Percentiles rank a stretch among this genome's conserved stretches.
Evolutionary conservation across 2,888 invertebrate genomes (phyloP).

Genomic region (Pristionchus japonicus): DNA sequence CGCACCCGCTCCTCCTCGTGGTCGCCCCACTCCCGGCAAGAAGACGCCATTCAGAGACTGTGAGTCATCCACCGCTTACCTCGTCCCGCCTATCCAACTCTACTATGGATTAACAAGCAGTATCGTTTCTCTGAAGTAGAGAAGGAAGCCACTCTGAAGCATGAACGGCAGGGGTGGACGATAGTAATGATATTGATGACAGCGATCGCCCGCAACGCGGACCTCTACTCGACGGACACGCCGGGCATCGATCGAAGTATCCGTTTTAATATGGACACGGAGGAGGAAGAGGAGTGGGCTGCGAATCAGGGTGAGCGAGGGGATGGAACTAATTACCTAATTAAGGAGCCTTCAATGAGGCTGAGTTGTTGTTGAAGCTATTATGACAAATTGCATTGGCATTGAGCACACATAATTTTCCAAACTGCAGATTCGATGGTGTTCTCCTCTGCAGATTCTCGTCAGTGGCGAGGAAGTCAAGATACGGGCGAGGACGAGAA

Average conservation of each 20-base stretch:
- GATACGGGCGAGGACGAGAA: conserved; percentile 11
- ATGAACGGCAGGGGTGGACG: not conserved
- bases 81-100: too few species aligned
- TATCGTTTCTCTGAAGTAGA: too few species aligned
- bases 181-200: not conserved
- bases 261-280: not conserved
- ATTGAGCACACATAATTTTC: too few species aligned
- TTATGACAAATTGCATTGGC: too few species aligned
- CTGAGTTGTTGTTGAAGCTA: too few species aligned
- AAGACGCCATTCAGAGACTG: not conserved
- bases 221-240: conserved; percentile 39
- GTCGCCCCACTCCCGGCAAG: too few species aligned
- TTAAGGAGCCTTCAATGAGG: too few species aligned
- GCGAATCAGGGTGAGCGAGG: not conserved
- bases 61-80: too few species aligned
- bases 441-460: not conserved
- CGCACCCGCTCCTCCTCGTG: not conserved
- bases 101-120: too few species aligned
- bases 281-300: conserved; percentile 10
- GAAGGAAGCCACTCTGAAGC: too few species aligned
- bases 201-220: not conserved
- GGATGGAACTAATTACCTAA: too few species aligned
- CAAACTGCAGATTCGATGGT: not conserved
- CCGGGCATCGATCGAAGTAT: not conserved
- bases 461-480: not conserved